Base-by-base conservation (phyloP, 2,888 invertebrate genomes). In the Geophilus truncorum region DNA sequence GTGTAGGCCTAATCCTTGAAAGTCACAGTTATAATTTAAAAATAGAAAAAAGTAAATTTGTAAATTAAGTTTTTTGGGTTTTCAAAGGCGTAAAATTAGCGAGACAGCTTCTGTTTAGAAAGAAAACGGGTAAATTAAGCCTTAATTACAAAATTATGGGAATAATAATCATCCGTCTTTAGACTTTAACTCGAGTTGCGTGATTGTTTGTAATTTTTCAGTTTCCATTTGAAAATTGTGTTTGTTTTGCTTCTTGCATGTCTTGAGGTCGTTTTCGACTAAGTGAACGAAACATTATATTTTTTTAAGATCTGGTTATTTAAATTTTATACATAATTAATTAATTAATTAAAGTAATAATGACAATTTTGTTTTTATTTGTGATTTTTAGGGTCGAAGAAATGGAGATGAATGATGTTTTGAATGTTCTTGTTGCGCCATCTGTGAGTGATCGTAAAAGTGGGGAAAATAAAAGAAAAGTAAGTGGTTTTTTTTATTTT, bases 331-430 rank as follows among this genome's bases (percentile, higher is more conserved):
- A 51, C 18, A 32, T 28, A 25, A 75, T 28, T n/a, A 75, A 75
- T 75, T 28, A 32, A 75, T 32, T 75, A 32, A 28, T 25, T 4
- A 30, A 6, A 57, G 10, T 21, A 57, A 18, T 18, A 18, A 57
- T 57, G 18, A n/a, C n/a, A n/a, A n/a, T n/a, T n/a, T n/a, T n/a
- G n/a, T 9, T 70, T 75, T 21, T 77, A 1, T 77, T 23, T n/a
- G 18, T 77, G 15, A 4, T 32, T 82, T 82, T 36, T 82, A 86
- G 86, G 81, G 40, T 86, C 79, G 80, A 83, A 23, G 86, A 86
- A 83, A 82, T 86, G 80, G 80, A 83, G 76, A 84, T 86, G 83
- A 83, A 85, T 10, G 83, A 83, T 36, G 82, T 87, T 21, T 82
- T 86, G 80, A 80, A 84, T 75, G 84, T 83, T 6, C 82, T 86